Evolutionary conservation across 1,140 invertebrate species (phyloP).

Genomic region (Procambarus clarkii): DNA sequence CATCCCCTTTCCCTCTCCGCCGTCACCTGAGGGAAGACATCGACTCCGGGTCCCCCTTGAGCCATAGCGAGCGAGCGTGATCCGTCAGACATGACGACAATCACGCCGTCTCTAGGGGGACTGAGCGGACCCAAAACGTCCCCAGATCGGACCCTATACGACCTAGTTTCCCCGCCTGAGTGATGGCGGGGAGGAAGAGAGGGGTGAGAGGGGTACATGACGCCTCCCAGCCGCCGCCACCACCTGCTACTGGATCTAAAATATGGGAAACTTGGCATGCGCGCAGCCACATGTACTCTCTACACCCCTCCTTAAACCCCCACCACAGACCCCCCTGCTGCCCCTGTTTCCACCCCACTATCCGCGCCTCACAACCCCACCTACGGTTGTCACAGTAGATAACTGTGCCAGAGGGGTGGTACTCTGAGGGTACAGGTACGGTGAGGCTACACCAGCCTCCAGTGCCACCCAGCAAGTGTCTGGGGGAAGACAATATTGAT

Average conservation of each 20-base stretch:
- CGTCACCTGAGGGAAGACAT: too few relatives aligned
- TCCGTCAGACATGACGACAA: not conserved
- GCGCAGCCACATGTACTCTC: not conserved
- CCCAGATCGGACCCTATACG: not conserved
- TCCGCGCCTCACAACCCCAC: not conserved
- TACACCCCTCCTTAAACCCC: not conserved
- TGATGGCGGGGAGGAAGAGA: not conserved
- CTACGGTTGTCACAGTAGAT: too few relatives aligned
- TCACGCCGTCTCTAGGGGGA: not conserved
- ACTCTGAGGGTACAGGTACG: too few relatives aligned
- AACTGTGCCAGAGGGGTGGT: too few relatives aligned
- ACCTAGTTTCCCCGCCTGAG: slow-evolving; percentile 3
- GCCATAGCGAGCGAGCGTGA: too few relatives aligned
- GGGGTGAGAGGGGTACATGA: not conserved
- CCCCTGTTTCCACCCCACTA: not conserved
- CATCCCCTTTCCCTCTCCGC: too few relatives aligned
- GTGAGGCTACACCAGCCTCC: too few relatives aligned
- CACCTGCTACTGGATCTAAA: not conserved
- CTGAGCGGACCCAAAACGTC: not conserved
- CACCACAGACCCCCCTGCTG: not conserved
- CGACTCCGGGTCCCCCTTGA: too few relatives aligned
- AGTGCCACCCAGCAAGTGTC: too few relatives aligned
- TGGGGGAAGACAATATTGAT: too few relatives aligned
- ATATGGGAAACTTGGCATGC: not conserved
- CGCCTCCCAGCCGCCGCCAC: not conserved